phyloP scores from a whole-genome alignment of 92 coral and sea anemone genomes.

The Anthopleura xanthogrammica region DNA sequence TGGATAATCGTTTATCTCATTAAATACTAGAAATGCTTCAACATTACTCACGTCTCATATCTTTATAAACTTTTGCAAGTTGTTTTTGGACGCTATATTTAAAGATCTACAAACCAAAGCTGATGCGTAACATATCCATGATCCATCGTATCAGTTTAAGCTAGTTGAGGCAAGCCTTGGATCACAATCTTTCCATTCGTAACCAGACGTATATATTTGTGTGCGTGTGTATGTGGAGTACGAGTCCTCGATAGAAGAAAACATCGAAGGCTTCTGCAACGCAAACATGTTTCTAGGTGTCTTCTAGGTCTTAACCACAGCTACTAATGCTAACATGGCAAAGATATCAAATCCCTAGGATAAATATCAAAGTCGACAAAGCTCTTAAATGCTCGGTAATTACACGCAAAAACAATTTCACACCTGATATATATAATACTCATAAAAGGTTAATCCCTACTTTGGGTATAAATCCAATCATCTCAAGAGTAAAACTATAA shows the following conservation, averaged over 20 bases:
- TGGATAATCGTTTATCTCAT: too few relatives aligned
- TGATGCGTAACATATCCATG: too few relatives aligned
- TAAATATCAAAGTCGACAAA: conserved; percentile 24
- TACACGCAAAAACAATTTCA: conserved; percentile 35
- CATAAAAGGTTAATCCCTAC: conserved; percentile 51
- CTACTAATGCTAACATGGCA: not conserved
- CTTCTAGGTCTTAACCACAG: not conserved
- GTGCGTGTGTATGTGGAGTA: too few relatives aligned
- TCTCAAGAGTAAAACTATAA: conserved; percentile 25
- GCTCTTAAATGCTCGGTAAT: conserved; percentile 25
- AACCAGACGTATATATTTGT: too few relatives aligned
- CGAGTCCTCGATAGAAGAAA: not conserved
- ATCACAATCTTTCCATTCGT: too few relatives aligned
- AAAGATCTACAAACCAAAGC: too few relatives aligned
- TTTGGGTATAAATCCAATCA: conserved; percentile 41
- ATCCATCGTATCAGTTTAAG: not conserved
- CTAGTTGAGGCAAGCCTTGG: not conserved
- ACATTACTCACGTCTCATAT: too few relatives aligned
- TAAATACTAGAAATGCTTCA: too few relatives aligned
- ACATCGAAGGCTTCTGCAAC: not conserved
- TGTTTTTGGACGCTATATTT: too few relatives aligned
- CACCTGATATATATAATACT: conserved; percentile 39
- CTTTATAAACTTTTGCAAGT: not conserved
- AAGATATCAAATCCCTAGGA: not conserved
- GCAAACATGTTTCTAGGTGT: not conserved